Conservation (phyloP, 1,140 invertebrate genomes). For the Leguminivora glycinivorella region DNA sequence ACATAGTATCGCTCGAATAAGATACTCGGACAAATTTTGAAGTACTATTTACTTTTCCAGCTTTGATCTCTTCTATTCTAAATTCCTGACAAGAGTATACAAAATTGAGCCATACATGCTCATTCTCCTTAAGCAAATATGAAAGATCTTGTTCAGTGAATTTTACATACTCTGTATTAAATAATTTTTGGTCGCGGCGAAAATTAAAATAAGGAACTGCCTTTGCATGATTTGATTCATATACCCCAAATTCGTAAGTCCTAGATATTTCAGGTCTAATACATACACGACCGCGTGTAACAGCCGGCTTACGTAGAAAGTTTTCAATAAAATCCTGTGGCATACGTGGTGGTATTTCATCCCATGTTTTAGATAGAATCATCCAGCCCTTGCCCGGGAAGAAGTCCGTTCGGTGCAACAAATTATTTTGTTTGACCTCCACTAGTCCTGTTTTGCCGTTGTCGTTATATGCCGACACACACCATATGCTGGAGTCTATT, state of each 20-base stretch:
- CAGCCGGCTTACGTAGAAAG: background rate
- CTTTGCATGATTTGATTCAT: background rate
- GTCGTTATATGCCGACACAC: constrained; percentile 98
- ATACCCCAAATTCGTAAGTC: background rate
- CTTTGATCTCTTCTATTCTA: background rate
- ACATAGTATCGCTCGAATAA: background rate
- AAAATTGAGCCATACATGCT: background rate
- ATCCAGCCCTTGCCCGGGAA: constrained; percentile 99
- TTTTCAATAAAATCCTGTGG: background rate
- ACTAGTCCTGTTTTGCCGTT: constrained; percentile 96
- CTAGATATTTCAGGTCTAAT: constrained; percentile 2
- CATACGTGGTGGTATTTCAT: background rate
- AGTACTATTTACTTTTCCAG: background rate
- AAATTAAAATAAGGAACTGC: background rate
- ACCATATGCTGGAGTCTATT: constrained; percentile 93
- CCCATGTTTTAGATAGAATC: constrained; percentile 72
- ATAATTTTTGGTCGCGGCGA: background rate
- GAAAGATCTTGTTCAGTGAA: background rate
- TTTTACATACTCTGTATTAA: background rate
- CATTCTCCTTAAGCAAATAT: background rate
- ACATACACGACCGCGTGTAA: background rate
- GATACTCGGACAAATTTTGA: background rate
- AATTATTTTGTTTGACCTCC: constrained; percentile 84
- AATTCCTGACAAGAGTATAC: background rate
- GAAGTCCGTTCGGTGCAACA: constrained; percentile 97